phyloP scores from a whole-genome alignment of 2,113 vertebrate genomes.

The Muscicapa adusta region DNA sequence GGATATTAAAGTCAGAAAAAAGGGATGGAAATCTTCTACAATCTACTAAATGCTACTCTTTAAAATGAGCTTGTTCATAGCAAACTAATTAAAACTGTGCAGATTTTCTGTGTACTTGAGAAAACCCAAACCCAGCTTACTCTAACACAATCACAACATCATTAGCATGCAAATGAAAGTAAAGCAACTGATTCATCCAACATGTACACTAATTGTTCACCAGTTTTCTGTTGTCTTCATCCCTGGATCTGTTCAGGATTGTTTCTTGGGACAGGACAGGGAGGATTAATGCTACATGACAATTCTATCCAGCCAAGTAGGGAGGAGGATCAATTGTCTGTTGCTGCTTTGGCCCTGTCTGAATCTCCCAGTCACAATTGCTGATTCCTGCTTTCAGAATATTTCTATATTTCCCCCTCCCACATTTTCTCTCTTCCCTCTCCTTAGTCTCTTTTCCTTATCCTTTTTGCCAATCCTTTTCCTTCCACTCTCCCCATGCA shows the following conservation, averaged over 20 bases:
- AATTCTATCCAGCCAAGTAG: accelerated
- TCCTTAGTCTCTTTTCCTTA: neutral
- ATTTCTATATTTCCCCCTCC: neutral
- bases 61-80: neutral
- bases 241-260: neutral
- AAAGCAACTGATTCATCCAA: neutral
- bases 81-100: neutral
- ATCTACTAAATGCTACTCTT: neutral
- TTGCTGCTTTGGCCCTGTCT: neutral
- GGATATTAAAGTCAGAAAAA: neutral
- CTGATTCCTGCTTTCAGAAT: neutral
- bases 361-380: neutral
- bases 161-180: neutral
- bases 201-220: neutral
- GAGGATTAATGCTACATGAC: neutral
- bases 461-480: neutral
- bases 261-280: neutral
- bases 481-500: neutral
- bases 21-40: neutral
- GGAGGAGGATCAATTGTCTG: neutral
- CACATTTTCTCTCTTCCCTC: neutral
- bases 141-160: accelerated
- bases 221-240: neutral
- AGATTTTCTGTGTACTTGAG: neutral
- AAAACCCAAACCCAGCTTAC: neutral